Evolutionary conservation across 2,797 vertebrate genomes (phyloP), one percentile per base, ranked within the genome.

Genomic region (Gila robusta): DNA sequence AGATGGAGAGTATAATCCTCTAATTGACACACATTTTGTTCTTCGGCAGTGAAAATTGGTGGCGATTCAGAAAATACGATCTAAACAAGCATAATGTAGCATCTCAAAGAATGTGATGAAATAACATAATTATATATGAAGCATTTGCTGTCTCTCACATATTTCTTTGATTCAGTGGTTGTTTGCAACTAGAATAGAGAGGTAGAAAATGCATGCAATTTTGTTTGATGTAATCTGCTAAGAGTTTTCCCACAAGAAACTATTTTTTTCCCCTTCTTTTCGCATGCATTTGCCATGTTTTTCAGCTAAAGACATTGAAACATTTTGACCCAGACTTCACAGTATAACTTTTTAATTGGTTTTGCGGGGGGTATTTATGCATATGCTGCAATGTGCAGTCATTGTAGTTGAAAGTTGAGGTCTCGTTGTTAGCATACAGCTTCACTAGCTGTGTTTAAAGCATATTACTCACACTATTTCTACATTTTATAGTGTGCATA

Each of bases 1-100:
- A 89, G 86, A 81, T 86, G 74, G 82, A 77, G 52, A 11, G 62
- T 23, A 28, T 67, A 81, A 87, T 62, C 35, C 44, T 76, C 47
- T 49, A 84, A 90, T 88, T 88, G 71, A 39, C 76, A 85, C 69
- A 21, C 66, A 64, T 35, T 69, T 23, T 17, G 10, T 85, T 85
- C 81, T 81, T 79, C 74, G 16, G 80, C 66, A 66, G 28, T 84
- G 62, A 44, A 87, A 87, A 84, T 47, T 64, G 66, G 62, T 67
- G 35, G 8, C 56, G 66, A 64, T 79, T 87, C 81, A 67, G 78
- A 85, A 87, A 54, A 81, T 62, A 44, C 56, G 80, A 84, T 79
- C 39, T 79, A 41, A 78, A 79, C 73, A 79, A 66, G 39, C 11
- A 10, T 21, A 56, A 79, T 85, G 69, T 78, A 87, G 79, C 84